These are phyloP conservation scores for Choloepus hoffmanni DNA, from an alignment of 2,113 vertebrate species.

Conservation along the genomic window DNA sequence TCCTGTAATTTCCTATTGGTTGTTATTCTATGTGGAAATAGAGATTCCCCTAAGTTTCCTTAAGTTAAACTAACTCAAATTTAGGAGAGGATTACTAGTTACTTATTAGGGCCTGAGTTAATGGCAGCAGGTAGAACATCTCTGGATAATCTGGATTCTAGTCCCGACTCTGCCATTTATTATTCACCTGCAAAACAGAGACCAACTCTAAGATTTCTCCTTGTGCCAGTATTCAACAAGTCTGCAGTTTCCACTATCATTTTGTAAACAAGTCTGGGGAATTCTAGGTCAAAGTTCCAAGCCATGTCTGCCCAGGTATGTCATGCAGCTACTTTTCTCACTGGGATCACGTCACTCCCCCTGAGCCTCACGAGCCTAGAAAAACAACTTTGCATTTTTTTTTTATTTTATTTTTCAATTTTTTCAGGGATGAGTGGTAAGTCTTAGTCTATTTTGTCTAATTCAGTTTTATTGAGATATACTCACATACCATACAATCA, in stretches of 20 bases:
- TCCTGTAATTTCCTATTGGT: background rate
- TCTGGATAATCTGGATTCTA: background rate
- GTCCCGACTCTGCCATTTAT: background rate
- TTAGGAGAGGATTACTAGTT: background rate
- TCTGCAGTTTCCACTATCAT: background rate
- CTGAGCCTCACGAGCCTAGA: background rate
- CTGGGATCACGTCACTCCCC: background rate
- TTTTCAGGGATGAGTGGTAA: background rate
- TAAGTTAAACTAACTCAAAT: background rate
- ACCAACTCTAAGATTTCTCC: background rate
- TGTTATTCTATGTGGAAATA: slow-evolving; percentile 19
- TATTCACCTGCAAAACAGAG: background rate
- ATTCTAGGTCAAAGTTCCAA: background rate
- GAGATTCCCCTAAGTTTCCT: background rate
- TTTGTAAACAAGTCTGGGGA: background rate
- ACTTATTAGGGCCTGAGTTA: background rate
- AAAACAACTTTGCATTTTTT: background rate
- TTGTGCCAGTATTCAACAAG: background rate
- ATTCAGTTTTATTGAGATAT: too few relatives aligned
- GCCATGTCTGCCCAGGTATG: background rate
- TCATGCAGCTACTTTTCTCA: background rate
- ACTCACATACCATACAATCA: too few relatives aligned
- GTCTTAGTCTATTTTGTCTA: too few relatives aligned
- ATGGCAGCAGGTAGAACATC: background rate
- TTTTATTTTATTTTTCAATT: background rate